Base-by-base conservation (phyloP, 64 coral and sea anemone genomes). In the Dendrophyllia cribrosa region DNA sequence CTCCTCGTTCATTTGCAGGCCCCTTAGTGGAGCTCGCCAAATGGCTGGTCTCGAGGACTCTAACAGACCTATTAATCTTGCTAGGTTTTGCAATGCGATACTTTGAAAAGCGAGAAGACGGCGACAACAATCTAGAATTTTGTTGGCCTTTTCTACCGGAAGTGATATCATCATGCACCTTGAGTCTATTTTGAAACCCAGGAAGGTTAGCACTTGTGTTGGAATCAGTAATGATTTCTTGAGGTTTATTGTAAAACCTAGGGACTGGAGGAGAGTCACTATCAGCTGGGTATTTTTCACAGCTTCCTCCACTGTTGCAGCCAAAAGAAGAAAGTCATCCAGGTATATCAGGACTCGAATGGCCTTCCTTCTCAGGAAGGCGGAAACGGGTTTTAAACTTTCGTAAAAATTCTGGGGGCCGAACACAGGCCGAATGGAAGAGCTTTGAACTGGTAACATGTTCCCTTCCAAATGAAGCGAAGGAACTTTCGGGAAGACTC, bases 351-450 rank as follows among this genome's bases (percentile, higher is more conserved):
- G 44, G 2, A 94, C 19, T 22, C 63, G 86, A 43, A 89, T 68
- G 5, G 51, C 78, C 25, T 58, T 45, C 47, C 61, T 75, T 2
- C 86, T 24, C 0, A 94, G 72, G 45, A 43, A 76, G 5, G 76
- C 51, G 8, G 50, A 43, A 15, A 94, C 88, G 15, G 93, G 79
- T 71, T 90, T 86, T 47, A 95, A 55, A 51, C n/a, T n/a, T n/a
- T 78, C 19, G 86, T 94, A 55, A 94, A 94, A 0, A 94, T 56
- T 45, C 85, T n/a, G 34, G 92, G 86, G 10, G 86, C 85, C 10
- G 63, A 66, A 34, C 53, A n/a, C n/a, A n/a, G n/a, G n/a, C n/a
- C n/a, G n/a, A n/a, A n/a, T n/a, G n/a, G n/a, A n/a, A n/a, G n/a
- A n/a, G n/a, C n/a, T n/a, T n/a, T n/a, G n/a, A n/a, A n/a, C n/a